Percentiles rank a stretch among this genome's conserved stretches.
phyloP scores from a whole-genome alignment of 2,888 invertebrate species.

The Galerucella nymphaeae region DNA sequence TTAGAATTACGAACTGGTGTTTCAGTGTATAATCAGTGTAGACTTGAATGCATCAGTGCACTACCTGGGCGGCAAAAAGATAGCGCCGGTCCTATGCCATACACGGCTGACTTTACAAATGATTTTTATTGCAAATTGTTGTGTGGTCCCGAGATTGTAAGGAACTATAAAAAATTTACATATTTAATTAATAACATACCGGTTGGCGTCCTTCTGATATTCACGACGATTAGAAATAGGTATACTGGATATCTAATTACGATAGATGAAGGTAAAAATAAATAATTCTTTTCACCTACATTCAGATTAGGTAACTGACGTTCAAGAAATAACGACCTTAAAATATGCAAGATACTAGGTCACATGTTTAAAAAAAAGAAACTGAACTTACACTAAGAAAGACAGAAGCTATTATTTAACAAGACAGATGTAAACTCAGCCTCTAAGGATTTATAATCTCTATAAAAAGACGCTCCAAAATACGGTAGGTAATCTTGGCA shows the following conservation, averaged over 20 bases:
- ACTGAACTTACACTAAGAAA: too few species aligned
- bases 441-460: too few species aligned
- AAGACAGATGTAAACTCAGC: too few species aligned
- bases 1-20: too few species aligned
- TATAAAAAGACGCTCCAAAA: too few species aligned
- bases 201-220: constrained; percentile 32
- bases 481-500: too few species aligned
- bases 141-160: constrained; percentile 34
- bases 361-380: too few species aligned
- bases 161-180: constrained; percentile 36
- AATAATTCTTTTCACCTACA: too few species aligned
- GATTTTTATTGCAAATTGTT: constrained; percentile 36
- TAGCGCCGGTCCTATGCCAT: constrained; percentile 7
- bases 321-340: too few species aligned
- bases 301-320: too few species aligned
- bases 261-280: background rate
- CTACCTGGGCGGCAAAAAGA: constrained; percentile 12
- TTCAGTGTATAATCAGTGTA: background rate
- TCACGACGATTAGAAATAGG: constrained; percentile 22
- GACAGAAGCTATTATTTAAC: too few species aligned
- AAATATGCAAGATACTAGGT: too few species aligned
- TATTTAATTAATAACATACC: constrained; percentile 32
- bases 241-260: constrained; percentile 12
- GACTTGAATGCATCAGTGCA: background rate
- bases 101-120: constrained; percentile 21